Conservation (phyloP, 2,113 vertebrate species). For the zebrafish (Danio rerio) region GRCz12tu NC_133183.1:50042501-50043000, state of each 20-base stretch:
- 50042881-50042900: not conserved
- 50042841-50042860: not conserved
- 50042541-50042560: not conserved
- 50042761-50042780: not conserved
- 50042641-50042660: not conserved
- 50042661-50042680: not conserved
- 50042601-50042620: constrained; percentile 1
- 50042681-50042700: constrained; percentile 40
- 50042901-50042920: not conserved
- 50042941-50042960: too few relatives aligned
- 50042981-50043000: too few relatives aligned
- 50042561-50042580: not conserved
- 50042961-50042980: too few relatives aligned
- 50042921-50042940: too few relatives aligned
- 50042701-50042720: constrained; percentile 35
- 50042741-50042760: not conserved
- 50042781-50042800: not conserved
- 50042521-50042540: not conserved
- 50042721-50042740: too few relatives aligned
- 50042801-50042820: not conserved
- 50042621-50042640: not conserved
- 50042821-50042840: too few relatives aligned
- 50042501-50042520: not conserved
- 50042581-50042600: not conserved
- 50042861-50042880: not conserved